Evolutionary conservation across 2,113 vertebrate species (phyloP).

Genomic region (Gracilinanus agilis): DNA sequence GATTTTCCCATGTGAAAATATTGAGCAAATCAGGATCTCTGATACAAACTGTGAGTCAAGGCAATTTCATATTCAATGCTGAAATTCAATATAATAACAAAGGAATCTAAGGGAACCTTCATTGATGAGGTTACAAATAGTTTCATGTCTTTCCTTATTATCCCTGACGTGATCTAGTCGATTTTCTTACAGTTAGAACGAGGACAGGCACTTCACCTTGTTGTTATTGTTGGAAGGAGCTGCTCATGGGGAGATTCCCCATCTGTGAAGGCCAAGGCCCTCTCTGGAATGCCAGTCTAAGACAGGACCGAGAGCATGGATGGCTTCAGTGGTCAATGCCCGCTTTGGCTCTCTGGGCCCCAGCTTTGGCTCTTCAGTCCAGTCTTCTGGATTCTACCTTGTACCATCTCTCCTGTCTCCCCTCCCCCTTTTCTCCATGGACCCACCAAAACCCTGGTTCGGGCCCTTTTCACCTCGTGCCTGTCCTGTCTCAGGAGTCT

Average conservation of each 20-base stretch:
- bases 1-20: background rate
- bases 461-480: background rate
- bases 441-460: background rate
- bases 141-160: background rate
- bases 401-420: background rate
- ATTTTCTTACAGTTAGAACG: background rate
- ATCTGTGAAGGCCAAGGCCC: background rate
- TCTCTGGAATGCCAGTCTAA: background rate
- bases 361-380: background rate
- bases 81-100: slow-evolving; percentile 24
- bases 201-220: no score
- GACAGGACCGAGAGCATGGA: background rate
- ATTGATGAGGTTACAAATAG: background rate
- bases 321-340: background rate
- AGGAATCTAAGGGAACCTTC: background rate
- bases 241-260: background rate
- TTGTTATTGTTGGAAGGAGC: background rate
- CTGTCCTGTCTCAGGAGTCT: background rate
- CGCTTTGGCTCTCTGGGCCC: background rate
- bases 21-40: background rate
- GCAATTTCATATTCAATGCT: background rate
- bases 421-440: background rate
- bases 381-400: no score
- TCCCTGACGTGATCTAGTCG: background rate
- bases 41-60: slow-evolving; percentile 15